Evolutionary conservation across 2,113 vertebrate genomes (phyloP), one percentile per base, ranked within the genome.

Genomic region (Pseudorasbora parva): DNA sequence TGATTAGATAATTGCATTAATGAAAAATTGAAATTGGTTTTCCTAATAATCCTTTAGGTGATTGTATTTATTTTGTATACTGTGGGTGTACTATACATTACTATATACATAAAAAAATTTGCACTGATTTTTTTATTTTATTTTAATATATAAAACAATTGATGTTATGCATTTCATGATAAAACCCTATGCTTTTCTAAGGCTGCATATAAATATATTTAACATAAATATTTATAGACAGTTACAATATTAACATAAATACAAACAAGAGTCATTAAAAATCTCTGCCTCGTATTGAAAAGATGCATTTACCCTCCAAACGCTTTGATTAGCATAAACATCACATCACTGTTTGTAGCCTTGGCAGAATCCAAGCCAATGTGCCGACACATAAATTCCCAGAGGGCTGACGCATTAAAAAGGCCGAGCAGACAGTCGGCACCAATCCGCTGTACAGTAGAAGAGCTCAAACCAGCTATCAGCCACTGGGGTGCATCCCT

Each of bases 401-500:
- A n/a, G 73, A 75, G 73, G 25, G 73, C 49, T 56, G 73, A 75
- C 8, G 73, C 30, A 56, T 75, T 54, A 68, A 75, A 73, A 74
- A 33, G 27, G 49, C 25, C 2, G 10, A 33, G 49, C 73, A 56
- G 73, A 56, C 49, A 56, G 27, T 75, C 49, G 8, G 25, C 47
- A 33, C 47, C 25, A 6, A 54, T 74, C 25, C 15, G 11, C 54
- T 14, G 21, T 78, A 78, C n/a, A 43, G 75, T 60, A 78, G 69
- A 14, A 49, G 37, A 60, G 33, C 30, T 82, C 49, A 57, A 64
- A 47, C 9, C 72, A 59, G 14, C 7, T n/a, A 76, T 89, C 73
- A 59, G 83, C 85, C 77, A 57, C 74, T 78, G 81, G 37, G 23
- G 62, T 81, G 43, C 51, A n/a, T 33, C 76, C 76, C 59, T 62